phyloP scores from a whole-genome alignment of 2,113 vertebrate species.

The Malurus cyaneus region DNA sequence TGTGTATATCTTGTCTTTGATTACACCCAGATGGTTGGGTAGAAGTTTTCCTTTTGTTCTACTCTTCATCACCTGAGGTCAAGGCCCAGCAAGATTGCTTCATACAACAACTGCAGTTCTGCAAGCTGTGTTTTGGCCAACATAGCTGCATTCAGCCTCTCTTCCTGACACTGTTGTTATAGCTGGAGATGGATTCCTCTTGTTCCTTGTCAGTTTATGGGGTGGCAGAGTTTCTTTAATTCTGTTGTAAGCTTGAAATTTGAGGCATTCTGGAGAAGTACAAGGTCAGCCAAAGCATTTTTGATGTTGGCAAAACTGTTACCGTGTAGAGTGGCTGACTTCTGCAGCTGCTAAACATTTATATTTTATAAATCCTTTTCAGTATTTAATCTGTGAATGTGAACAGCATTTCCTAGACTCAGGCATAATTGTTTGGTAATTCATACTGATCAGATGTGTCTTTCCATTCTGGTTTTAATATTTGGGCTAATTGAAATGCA shows the following conservation, averaged over 20 bases:
- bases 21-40: not conserved
- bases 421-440: not conserved
- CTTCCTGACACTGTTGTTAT: not conserved
- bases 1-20: not conserved
- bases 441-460: not conserved
- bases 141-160: not conserved
- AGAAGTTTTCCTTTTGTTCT: not conserved
- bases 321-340: accelerated
- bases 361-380: not conserved
- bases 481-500: not conserved
- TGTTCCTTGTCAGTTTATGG: not conserved
- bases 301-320: not conserved
- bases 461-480: not conserved
- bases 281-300: not conserved
- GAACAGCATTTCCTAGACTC: not conserved
- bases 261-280: not conserved
- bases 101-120: not conserved
- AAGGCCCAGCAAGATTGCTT: not conserved
- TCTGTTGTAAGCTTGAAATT: not conserved
- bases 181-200: not conserved
- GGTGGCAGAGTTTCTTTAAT: not conserved
- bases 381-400: not conserved
- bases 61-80: not conserved
- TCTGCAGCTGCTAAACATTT: not conserved
- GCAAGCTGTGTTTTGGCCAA: not conserved